phyloP scores from a whole-genome alignment of 37 sponge, comb jelly and placozoan species.

The Dysidea cf. avara region DNA sequence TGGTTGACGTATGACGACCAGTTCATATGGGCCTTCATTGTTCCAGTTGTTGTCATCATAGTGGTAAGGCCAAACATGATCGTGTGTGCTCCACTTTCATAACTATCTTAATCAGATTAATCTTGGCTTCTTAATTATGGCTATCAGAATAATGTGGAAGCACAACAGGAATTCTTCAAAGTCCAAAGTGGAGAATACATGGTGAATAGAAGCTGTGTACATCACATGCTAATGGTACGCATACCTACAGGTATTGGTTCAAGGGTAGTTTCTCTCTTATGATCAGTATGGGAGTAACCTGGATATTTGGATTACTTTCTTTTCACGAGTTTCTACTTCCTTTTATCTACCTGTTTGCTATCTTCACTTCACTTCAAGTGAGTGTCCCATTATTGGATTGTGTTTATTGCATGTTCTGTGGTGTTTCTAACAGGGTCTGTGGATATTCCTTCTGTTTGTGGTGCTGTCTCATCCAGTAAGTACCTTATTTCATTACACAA shows the following conservation, averaged over 20 bases:
- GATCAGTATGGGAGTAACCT: slow-evolving; percentile 56
- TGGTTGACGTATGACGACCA: slow-evolving; percentile 1
- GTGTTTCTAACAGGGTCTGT: slow-evolving; percentile 18
- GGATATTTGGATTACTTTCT: slow-evolving; percentile 44
- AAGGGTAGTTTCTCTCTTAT: slow-evolving; percentile 39
- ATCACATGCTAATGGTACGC: too few relatives aligned
- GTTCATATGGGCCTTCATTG: slow-evolving; percentile 12
- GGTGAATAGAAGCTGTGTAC: background rate
- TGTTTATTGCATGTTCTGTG: background rate
- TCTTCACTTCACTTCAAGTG: slow-evolving; percentile 49
- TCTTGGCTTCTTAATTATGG: slow-evolving; percentile 54
- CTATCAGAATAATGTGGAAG: slow-evolving; percentile 41
- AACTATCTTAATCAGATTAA: slow-evolving; percentile 19
- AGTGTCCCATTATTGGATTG: background rate
- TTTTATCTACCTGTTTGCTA: slow-evolving; percentile 42
- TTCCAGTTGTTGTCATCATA: slow-evolving; percentile 7
- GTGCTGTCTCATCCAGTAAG: slow-evolving; percentile 38
- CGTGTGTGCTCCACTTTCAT: background rate
- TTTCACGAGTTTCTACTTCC: slow-evolving; percentile 28
- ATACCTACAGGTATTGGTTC: slow-evolving; percentile 45
- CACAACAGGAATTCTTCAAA: slow-evolving; percentile 12
- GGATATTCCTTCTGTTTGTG: slow-evolving; percentile 40
- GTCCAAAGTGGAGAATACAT: background rate
- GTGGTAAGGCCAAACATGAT: background rate
- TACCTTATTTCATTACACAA: background rate